A percentile compares a stretch with the other conserved stretches of the same genome.
These are phyloP conservation scores for Tetheella fluctuosa DNA, from an alignment of 2,888 invertebrate genomes.

Conservation along the genomic window DNA sequence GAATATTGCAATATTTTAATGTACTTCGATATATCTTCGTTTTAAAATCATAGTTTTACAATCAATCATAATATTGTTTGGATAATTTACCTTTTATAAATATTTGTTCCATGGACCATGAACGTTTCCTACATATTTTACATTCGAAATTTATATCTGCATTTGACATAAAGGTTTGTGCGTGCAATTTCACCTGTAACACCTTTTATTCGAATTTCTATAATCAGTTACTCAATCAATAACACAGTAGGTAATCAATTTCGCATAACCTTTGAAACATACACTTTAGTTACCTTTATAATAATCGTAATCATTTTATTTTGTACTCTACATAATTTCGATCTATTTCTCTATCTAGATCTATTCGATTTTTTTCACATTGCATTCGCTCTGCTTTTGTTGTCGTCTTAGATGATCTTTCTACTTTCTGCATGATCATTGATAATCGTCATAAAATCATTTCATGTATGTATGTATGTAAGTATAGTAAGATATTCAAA, in stretches of 20 bases:
- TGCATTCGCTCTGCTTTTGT: conserved; percentile 62
- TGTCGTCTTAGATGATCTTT: conserved; percentile 54
- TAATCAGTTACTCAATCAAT: conserved; percentile 14
- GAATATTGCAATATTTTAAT: not conserved
- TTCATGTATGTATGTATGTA: conserved; percentile 22
- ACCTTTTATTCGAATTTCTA: conserved; percentile 17
- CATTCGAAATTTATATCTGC: not conserved
- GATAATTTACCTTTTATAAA: not conserved
- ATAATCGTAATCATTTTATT: not conserved
- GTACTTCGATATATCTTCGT: not conserved
- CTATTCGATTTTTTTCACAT: conserved; percentile 36
- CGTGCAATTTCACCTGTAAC: conserved; percentile 8
- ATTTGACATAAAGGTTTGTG: not conserved
- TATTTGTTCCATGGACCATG: not conserved
- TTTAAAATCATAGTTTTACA: not conserved
- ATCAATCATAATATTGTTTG: not conserved
- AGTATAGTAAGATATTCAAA: not conserved
- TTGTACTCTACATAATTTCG: not conserved
- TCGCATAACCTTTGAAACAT: conserved; percentile 23
- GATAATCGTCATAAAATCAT: conserved; percentile 20
- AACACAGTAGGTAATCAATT: not conserved
- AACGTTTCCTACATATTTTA: not conserved
- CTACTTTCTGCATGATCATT: conserved; percentile 52
- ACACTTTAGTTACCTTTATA: conserved; percentile 14
- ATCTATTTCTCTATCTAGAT: too few relatives aligned